Conservation (phyloP, 2,797 vertebrate genomes). For the Sandelia bainsii region DNA sequence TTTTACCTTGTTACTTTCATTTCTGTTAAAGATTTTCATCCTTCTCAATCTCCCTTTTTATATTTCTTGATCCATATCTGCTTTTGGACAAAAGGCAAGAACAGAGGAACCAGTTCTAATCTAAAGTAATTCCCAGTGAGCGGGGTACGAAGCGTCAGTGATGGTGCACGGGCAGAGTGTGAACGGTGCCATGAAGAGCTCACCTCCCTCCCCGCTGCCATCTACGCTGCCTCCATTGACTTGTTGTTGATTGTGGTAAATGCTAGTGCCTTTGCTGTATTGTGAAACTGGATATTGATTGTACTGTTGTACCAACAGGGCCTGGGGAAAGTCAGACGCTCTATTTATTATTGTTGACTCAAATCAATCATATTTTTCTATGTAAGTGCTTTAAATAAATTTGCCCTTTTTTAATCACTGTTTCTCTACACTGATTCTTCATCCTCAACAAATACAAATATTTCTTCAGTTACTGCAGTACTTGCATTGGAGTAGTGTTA, state of each 20-base stretch:
- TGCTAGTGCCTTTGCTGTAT: slow-evolving; percentile 89
- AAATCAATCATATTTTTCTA: slow-evolving; percentile 91
- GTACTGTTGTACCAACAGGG: slow-evolving; percentile 82
- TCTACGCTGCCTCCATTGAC: slow-evolving; percentile 65
- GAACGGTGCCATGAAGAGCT: neutral
- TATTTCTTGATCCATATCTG: neutral
- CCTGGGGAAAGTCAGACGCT: slow-evolving; percentile 80
- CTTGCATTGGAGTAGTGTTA: neutral
- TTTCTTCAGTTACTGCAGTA: neutral
- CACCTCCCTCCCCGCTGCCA: slow-evolving; percentile 4
- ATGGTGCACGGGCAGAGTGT: neutral
- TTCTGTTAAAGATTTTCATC: neutral
- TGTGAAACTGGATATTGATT: slow-evolving; percentile 87
- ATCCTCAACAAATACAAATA: neutral
- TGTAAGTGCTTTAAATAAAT: slow-evolving; percentile 90
- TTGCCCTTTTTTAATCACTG: slow-evolving; percentile 80
- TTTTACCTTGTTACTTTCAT: neutral
- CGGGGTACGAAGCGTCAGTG: neutral
- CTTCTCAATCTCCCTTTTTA: neutral
- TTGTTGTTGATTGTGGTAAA: slow-evolving; percentile 81
- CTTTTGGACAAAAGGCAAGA: slow-evolving; percentile 1
- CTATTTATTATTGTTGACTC: slow-evolving; percentile 88
- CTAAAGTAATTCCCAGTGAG: neutral
- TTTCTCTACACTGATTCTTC: neutral
- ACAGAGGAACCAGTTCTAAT: neutral